Conservation (phyloP, 2,888 invertebrate species). For the Idaea aversata region DNA sequence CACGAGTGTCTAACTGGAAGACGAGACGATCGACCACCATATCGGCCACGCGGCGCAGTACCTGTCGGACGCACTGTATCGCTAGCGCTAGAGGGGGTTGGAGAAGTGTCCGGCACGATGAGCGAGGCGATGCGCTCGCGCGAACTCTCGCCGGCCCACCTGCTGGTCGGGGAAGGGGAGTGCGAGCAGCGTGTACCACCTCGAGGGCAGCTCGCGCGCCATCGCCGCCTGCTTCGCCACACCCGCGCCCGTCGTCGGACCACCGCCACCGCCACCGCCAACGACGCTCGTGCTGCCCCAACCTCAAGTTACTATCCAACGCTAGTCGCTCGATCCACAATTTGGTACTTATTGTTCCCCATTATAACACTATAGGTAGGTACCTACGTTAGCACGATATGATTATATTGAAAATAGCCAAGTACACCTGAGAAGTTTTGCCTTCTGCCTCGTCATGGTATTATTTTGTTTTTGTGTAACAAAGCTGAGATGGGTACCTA, state of each 20-base stretch:
- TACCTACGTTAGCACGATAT: too few species aligned
- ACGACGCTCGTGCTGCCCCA: background rate
- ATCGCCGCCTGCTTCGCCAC: slow-evolving; percentile 58
- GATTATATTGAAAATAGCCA: too few species aligned
- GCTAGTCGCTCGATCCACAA: too few species aligned
- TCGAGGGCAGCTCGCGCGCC: slow-evolving; percentile 84
- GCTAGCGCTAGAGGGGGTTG: slow-evolving; percentile 83
- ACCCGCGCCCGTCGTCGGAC: slow-evolving; percentile 46
- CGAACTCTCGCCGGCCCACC: slow-evolving; percentile 91
- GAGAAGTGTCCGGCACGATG: slow-evolving; percentile 94
- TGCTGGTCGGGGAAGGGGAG: slow-evolving; percentile 96
- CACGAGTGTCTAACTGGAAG: slow-evolving; percentile 7
- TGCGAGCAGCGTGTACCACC: slow-evolving; percentile 94
- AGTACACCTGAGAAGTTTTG: background rate
- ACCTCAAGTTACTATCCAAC: background rate
- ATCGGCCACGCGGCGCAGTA: slow-evolving; percentile 53
- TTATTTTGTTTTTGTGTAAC: background rate
- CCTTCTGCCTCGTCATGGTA: background rate
- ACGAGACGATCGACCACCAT: slow-evolving; percentile 56
- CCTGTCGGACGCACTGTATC: slow-evolving; percentile 58
- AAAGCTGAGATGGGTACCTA: background rate
- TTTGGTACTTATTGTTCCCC: too few species aligned
- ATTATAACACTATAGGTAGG: too few species aligned
- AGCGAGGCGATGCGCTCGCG: slow-evolving; percentile 84
- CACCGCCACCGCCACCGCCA: slow-evolving; percentile 7